Evolutionary conservation across 2,797 vertebrate species (phyloP).

Genomic region (Nannoperca australis): DNA sequence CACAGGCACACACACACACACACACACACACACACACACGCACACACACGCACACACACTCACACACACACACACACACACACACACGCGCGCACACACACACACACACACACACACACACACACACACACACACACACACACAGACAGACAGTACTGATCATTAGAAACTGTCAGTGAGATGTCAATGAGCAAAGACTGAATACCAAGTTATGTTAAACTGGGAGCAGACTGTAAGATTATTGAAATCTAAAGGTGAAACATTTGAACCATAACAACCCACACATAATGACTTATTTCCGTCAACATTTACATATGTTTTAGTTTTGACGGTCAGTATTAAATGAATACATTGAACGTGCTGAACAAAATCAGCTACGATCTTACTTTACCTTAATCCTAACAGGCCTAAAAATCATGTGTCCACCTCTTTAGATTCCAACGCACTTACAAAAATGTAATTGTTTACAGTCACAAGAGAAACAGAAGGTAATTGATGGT

Average conservation of each 20-base stretch:
- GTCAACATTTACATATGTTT: neutral
- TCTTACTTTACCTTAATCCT: neutral
- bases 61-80: conserved; percentile 1
- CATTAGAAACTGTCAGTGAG: conserved; percentile 33
- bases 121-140: conserved; percentile 11
- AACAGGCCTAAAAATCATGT: conserved; percentile 7
- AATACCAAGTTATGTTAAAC: neutral
- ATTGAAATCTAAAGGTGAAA: neutral
- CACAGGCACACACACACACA: too few relatives aligned
- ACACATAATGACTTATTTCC: neutral
- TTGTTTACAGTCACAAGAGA: conserved; percentile 17
- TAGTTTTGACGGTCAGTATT: neutral
- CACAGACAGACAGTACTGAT: conserved; percentile 25
- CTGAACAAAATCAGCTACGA: neutral
- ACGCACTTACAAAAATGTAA: neutral
- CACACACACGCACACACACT: conserved; percentile 12
- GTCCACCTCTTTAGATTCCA: conserved; percentile 16
- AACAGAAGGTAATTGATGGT: neutral
- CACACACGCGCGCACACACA: conserved; percentile 5
- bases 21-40: too few relatives aligned
- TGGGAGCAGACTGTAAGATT: neutral
- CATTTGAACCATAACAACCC: neutral
- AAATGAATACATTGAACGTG: neutral
- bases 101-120: neutral
- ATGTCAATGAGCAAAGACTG: conserved; percentile 13